These are phyloP conservation scores for Ellobius talpinus DNA, from an alignment of 2,113 vertebrate species.

Conservation along the genomic window DNA sequence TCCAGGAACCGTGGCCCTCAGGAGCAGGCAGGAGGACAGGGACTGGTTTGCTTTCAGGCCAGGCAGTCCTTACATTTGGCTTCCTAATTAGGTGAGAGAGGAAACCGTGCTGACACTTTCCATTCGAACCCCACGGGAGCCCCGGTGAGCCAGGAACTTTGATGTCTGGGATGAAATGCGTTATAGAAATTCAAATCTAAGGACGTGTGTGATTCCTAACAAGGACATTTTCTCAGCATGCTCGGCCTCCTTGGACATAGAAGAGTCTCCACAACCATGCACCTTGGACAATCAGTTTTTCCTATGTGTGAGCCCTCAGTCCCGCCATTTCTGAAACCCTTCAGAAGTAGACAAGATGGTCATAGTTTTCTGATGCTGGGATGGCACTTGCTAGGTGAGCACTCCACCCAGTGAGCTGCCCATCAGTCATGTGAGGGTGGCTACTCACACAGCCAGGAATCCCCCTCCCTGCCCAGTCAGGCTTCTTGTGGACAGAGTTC, in stretches of 20 bases:
- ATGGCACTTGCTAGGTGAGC: neutral
- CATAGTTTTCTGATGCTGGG: neutral
- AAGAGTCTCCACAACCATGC: fast-evolving
- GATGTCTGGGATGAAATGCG: neutral
- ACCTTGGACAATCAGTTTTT: neutral
- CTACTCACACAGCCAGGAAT: neutral
- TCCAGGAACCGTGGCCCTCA: fast-evolving
- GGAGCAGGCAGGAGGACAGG: fast-evolving
- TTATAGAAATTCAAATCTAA: neutral
- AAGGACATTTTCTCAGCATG: fast-evolving
- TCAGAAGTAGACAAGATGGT: neutral
- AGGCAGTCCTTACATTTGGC: neutral
- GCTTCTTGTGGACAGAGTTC: neutral
- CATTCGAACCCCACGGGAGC: neutral
- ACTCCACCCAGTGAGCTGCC: too few species aligned
- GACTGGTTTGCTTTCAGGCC: neutral
- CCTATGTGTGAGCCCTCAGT: neutral
- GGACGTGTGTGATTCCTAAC: neutral
- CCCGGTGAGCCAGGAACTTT: neutral
- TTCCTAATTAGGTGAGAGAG: neutral
- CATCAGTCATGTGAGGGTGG: too few species aligned
- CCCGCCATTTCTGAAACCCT: fast-evolving
- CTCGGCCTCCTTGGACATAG: fast-evolving
- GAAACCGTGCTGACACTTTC: neutral
- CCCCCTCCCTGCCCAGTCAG: neutral